Evolutionary conservation across 1,140 invertebrate species (phyloP), one percentile per base, ranked within the genome.

Genomic region (Chlorops oryzae): DNA sequence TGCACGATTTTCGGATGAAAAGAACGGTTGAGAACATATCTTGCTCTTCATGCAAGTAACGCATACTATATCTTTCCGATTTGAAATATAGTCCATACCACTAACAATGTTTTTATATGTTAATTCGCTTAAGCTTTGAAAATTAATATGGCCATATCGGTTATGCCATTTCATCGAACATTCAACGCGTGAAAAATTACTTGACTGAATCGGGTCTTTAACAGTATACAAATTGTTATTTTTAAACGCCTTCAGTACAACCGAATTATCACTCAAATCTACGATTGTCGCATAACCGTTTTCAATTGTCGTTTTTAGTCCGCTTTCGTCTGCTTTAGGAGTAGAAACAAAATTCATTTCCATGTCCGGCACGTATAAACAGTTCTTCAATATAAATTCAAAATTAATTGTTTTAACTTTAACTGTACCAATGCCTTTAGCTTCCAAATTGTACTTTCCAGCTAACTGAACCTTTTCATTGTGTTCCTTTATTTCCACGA

Each of bases 321-420:
- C 50, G 15, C 47, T 52, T 17, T 46, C 28, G 5, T 12, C 34
- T 21, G 39, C 44, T 45, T 40, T 52, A 7, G 6, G 5, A 6
- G 23, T 17, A 10, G 43, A 47, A 3, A 52, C 39, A 46, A 52
- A 52, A 23, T 52, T 52, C 3, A 9, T 27, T 41, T 52, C 22
- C 20, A 52, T 23, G 3, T 47, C 21, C 27, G 28, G 25, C 20
- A 46, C 41, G 25, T 45, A 51, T 25, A 51, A 21, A 12, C 45
- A 32, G 9, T 51, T 28, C 9, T 35, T 9, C 12, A 51, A 25
- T 15, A 44, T n/a, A n/a, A n/a, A n/a, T n/a, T n/a, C 32, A 2
- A 51, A 20, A 18, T 10, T 13, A 15, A 15, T 21, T 21, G 25
- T 18, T 37, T 45, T 5, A 12, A 18, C 37, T 24, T 40, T 12